phyloP scores from a whole-genome alignment of 2,888 invertebrate species.

The Trypoxylon attenuatum region DNA sequence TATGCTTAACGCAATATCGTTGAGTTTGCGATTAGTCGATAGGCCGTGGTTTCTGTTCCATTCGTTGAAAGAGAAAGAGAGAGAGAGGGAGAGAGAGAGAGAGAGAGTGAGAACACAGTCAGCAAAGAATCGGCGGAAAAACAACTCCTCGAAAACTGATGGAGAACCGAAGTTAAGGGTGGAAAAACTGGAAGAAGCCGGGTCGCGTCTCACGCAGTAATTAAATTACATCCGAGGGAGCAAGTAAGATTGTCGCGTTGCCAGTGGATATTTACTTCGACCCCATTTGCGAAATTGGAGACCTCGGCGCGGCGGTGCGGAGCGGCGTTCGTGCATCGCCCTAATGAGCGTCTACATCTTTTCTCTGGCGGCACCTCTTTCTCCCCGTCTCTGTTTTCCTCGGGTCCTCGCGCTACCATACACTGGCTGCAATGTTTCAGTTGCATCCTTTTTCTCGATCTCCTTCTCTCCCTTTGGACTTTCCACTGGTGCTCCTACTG shows the following conservation, averaged over 20 bases:
- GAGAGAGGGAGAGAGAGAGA: conserved; percentile 12
- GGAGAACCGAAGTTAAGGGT: not conserved
- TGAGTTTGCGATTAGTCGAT: not conserved
- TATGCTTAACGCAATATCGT: not conserved
- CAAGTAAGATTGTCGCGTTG: conserved; percentile 13
- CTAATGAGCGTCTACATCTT: conserved; percentile 37
- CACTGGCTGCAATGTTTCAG: no score
- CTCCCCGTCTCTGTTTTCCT: not conserved
- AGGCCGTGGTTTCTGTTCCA: conserved; percentile 45
- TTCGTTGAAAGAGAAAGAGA: conserved; percentile 18
- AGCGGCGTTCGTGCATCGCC: no score
- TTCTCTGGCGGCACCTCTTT: conserved; percentile 11
- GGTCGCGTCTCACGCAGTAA: not conserved
- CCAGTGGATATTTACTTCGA: conserved; percentile 36
- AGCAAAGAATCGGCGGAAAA: not conserved
- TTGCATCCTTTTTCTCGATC: not conserved
- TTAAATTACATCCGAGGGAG: not conserved
- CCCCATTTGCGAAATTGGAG: conserved; percentile 64
- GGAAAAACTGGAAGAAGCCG: not conserved
- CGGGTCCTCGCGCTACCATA: conserved; percentile 8
- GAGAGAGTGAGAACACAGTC: conserved; percentile 8
- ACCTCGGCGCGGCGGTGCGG: conserved; percentile 47
- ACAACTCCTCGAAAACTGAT: not conserved
- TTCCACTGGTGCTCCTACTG: no score
- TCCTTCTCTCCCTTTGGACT: not conserved